Conservation (phyloP, 2,888 invertebrate genomes). For the Spilarctia lutea region DNA sequence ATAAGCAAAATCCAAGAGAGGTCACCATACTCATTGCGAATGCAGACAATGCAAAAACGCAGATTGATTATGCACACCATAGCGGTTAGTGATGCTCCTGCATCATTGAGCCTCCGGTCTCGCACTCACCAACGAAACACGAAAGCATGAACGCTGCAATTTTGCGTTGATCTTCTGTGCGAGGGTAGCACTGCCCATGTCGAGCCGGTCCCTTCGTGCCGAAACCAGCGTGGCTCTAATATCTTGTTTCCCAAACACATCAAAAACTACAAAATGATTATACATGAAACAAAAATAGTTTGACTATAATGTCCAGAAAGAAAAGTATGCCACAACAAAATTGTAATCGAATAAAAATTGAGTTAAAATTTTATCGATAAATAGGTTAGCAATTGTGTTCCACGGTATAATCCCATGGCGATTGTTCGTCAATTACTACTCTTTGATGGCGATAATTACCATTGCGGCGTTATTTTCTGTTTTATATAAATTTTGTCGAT, state of each 20-base stretch:
- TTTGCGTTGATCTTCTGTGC: too few species aligned
- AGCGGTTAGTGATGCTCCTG: too few species aligned
- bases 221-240: too few species aligned
- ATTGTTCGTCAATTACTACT: neutral
- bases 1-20: too few species aligned
- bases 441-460: neutral
- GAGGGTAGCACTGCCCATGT: too few species aligned
- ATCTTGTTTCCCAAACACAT: neutral
- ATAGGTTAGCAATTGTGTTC: neutral
- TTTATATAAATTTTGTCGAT: neutral
- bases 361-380: neutral
- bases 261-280: neutral
- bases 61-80: too few species aligned
- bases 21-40: too few species aligned
- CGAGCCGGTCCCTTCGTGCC: too few species aligned
- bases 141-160: too few species aligned
- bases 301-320: neutral
- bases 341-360: neutral
- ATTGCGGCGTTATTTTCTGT: neutral
- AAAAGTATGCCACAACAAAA: neutral
- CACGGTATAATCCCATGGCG: neutral
- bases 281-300: neutral
- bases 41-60: too few species aligned
- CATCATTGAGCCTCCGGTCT: too few species aligned
- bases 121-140: too few species aligned